Evolutionary conservation across 2,113 vertebrate species (phyloP).

Genomic region (Hippocampus comes): DNA sequence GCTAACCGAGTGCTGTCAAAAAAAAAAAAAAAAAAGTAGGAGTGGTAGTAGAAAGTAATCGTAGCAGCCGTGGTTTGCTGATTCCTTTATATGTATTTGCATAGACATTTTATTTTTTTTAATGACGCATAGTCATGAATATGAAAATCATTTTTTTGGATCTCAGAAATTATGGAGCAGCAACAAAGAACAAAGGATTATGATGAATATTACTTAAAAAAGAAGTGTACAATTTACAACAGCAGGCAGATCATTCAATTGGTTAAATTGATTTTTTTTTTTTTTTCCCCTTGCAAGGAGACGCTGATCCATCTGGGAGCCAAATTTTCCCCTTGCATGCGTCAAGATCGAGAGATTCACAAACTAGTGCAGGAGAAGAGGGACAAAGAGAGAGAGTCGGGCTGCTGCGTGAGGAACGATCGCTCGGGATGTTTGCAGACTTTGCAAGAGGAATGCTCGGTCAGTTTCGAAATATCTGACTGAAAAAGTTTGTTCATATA

Average conservation of each 20-base stretch:
- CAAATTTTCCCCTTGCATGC: conserved; percentile 97
- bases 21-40: too few relatives aligned
- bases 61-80: not conserved
- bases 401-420: conserved; percentile 95
- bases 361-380: conserved; percentile 80
- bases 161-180: too few relatives aligned
- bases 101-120: too few relatives aligned
- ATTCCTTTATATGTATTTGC: not conserved
- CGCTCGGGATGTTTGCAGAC: conserved; percentile 94
- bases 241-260: too few relatives aligned
- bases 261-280: not conserved
- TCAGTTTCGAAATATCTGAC: conserved; percentile 55
- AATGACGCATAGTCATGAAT: too few relatives aligned
- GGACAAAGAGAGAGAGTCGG: conserved; percentile 82
- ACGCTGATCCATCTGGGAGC: conserved; percentile 94
- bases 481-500: not conserved
- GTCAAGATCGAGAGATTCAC: conserved; percentile 89
- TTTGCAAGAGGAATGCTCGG: conserved; percentile 90
- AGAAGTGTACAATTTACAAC: too few relatives aligned
- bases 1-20: too few relatives aligned
- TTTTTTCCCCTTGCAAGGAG: conserved; percentile 71
- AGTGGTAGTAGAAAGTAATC: too few relatives aligned
- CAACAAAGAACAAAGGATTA: too few relatives aligned
- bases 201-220: too few relatives aligned
- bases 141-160: too few relatives aligned